Base-by-base conservation (phyloP, 1,140 invertebrate genomes). In the Holotrichia oblita region DNA sequence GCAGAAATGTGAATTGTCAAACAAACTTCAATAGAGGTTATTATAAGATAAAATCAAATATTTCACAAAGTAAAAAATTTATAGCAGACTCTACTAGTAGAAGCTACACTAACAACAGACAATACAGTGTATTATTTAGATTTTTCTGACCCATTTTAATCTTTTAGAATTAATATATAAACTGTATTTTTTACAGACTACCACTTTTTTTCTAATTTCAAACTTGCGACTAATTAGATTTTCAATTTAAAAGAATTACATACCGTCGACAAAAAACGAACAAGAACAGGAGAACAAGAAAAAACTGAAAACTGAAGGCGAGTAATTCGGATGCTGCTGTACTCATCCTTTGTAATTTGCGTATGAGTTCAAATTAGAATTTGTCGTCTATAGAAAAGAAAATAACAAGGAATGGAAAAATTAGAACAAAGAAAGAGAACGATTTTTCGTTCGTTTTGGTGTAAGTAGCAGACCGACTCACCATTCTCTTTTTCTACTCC, bases 341-440 rank as follows among this genome's bases (percentile, higher is more conserved):
- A n/a, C 48, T 55, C 48, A 12, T 55, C 48, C 14, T 55, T 55
- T 55, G 48, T 55, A 55, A 55, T 55, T 55, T 55, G 48, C 48
- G 48, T 55, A 55, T 55, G 48, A 55, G 48, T 55, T 17, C 12
- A 55, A 55, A 55, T 55, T 55, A 55, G 10, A 55, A 55, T 55
- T 55, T 55, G 48, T 55, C 48, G 48, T 55, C 48, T 55, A n/a
- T 17, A 12, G 17, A 55, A 55, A 55, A 55, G 48, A 55, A 55
- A 55, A 55, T 55, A 55, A 55, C 48, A 55, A 55, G 48, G 17
- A n/a, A 3, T 6, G 48, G 48, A 17, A 55, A 55, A 55, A 55
- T 55, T 55, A 55, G 17, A 17, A 17, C 48, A 17, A 55, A 55
- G 17, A n/a, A 55, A 4, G 48, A n/a, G 14, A 55, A 14, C 10